Percentiles rank a stretch among this genome's conserved stretches.
These are phyloP conservation scores for Coelopa pilipes DNA, from an alignment of 2,888 invertebrate species.

Conservation along the genomic window DNA sequence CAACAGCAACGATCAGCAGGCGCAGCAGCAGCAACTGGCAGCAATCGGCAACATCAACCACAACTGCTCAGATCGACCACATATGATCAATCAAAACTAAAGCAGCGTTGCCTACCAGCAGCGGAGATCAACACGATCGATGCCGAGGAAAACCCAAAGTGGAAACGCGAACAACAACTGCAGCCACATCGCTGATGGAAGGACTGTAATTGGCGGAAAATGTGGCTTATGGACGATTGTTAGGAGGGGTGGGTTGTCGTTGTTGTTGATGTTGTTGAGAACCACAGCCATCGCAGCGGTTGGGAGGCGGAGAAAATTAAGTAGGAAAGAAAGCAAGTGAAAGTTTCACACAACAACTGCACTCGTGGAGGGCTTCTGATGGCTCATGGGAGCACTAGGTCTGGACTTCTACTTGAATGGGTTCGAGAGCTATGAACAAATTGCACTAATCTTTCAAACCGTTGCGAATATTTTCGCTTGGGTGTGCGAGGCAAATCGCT, in stretches of 20 bases:
- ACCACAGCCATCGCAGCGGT: background rate
- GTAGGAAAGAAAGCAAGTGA: background rate
- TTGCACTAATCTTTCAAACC: too few species aligned
- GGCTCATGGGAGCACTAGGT: too few species aligned
- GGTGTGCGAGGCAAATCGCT: too few species aligned
- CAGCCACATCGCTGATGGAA: background rate
- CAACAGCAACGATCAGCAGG: constrained; percentile 31
- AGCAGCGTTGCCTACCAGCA: constrained; percentile 12
- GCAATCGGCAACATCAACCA: constrained; percentile 15
- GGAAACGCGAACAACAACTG: constrained; percentile 18
- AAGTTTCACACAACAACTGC: background rate
- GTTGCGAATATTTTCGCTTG: too few species aligned
- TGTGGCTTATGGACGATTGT: constrained; percentile 2
- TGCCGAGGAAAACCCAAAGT: background rate
- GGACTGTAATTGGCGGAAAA: constrained; percentile 1
- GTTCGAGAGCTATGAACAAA: too few species aligned
- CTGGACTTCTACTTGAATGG: too few species aligned
- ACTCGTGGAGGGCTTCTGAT: background rate
- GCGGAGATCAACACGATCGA: constrained; percentile 7
- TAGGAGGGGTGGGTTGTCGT: background rate
- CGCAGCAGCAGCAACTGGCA: background rate
- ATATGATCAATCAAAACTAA: constrained; percentile 19
- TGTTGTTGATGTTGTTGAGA: constrained; percentile 3
- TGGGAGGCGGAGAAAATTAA: background rate
- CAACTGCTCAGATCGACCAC: background rate